Base-by-base conservation (phyloP, 2,797 vertebrate genomes). In the Falco rusticolus region DNA sequence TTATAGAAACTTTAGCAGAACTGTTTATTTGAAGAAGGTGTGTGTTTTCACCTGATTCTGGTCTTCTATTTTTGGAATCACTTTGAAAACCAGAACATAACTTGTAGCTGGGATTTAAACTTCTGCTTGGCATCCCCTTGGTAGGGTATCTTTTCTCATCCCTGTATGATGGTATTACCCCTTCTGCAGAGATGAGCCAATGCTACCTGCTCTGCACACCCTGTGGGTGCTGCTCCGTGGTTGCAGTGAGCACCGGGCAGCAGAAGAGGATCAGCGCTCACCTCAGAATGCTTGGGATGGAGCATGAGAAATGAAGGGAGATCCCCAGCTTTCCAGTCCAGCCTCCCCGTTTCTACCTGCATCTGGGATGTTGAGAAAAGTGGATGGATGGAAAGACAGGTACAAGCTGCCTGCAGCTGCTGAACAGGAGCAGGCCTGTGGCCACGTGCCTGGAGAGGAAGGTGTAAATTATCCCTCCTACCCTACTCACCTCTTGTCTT, bases 301-400 rank as follows among this genome's bases (percentile, higher is more conserved):
- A 85, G n/a, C 7, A 3, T 26, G 37, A 80, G 60, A n/a, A 57
- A 57, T 0, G 0, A 63, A 26, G 0, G 0, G 37, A 70, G 13
- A 9, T 61, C 7, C 31, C 5, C 29, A 33, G 37, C 6, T 74
- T 86, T 59, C 16, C 1, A 7, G 13, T 59, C 16, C 39, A 41
- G 12, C 50, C n/a, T 88, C 22, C 12, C 14, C 48, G 21, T 43
- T 47, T 33, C 41, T 43, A 20, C 26, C 43, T 79, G 39, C 39
- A 20, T 28, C 24, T 3, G 3, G 45, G 53, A 1, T 86, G 48
- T 1, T 5, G 48, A 70, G 47, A 29, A 50, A 41, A 72, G 25
- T 26, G 16, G 26, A 16, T 21, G 41, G 72, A 45, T 61, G 37
- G 81, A 59, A 60, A 37, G 48, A 16, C 13, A 68, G 48, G 6